Evolutionary conservation across 2,888 invertebrate genomes (phyloP).

Genomic region (Latheticus oryzae): DNA sequence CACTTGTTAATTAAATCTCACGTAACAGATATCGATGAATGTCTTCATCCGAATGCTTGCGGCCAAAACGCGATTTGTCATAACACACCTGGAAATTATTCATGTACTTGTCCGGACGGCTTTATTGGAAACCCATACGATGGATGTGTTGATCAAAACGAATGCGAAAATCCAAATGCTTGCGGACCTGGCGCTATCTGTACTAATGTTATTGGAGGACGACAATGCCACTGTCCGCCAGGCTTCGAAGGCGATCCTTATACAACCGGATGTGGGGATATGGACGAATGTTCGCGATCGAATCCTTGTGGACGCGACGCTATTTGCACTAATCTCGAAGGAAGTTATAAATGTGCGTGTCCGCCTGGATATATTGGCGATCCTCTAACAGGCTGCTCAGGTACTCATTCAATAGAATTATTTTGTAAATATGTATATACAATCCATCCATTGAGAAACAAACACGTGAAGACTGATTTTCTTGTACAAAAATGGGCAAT

Average conservation of each 20-base stretch:
- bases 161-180: conserved; percentile 77
- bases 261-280: conserved; percentile 76
- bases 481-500: conserved; percentile 58
- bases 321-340: conserved; percentile 81
- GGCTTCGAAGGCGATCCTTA: conserved; percentile 84
- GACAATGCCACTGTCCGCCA: conserved; percentile 85
- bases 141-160: conserved; percentile 85
- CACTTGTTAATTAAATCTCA: conserved; percentile 14
- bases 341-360: conserved; percentile 84
- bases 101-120: conserved; percentile 85
- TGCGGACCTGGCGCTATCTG: conserved; percentile 87
- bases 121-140: conserved; percentile 86
- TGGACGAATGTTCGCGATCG: conserved; percentile 79
- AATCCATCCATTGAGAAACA: conserved; percentile 53
- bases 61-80: conserved; percentile 84
- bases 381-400: conserved; percentile 79
- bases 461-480: conserved; percentile 65
- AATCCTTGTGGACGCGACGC: conserved; percentile 80
- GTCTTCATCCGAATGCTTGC: conserved; percentile 82
- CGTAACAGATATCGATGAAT: conserved; percentile 86
- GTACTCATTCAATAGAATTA: too few species aligned
- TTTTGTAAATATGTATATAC: too few species aligned
- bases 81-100: conserved; percentile 88
- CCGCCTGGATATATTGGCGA: conserved; percentile 86
- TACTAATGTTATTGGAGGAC: conserved; percentile 82